Conservation (phyloP, 2,797 vertebrate genomes). For the Acestrorhynchus altus region DNA sequence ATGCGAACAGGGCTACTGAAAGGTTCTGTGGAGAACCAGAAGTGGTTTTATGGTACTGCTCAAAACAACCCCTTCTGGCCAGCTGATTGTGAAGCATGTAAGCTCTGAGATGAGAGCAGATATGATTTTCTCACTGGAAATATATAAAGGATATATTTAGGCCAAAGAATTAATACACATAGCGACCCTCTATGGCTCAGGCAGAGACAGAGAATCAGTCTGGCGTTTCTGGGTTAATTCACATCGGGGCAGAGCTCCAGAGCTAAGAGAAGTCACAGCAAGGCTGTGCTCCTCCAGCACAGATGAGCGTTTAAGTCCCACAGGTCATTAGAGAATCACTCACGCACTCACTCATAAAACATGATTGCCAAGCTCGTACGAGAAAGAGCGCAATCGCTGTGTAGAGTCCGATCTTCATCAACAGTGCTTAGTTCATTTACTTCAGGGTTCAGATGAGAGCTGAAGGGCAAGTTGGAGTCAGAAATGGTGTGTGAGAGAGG, state of each 20-base stretch:
- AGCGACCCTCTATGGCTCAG: slow-evolving; percentile 16
- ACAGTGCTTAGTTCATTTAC: not conserved
- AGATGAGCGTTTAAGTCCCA: slow-evolving; percentile 23
- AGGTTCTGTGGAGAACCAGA: no score
- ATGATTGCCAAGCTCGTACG: slow-evolving; percentile 8
- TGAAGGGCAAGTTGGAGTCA: not conserved
- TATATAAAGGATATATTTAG: slow-evolving; percentile 10
- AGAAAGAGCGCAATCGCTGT: not conserved
- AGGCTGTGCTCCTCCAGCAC: slow-evolving; percentile 4
- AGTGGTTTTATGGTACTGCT: no score
- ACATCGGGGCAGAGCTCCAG: slow-evolving; percentile 38
- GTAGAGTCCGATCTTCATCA: not conserved
- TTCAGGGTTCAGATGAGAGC: not conserved
- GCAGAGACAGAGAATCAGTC: slow-evolving; percentile 50
- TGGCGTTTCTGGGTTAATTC: slow-evolving; percentile 74
- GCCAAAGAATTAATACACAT: slow-evolving; percentile 30
- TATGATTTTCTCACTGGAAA: slow-evolving; percentile 42
- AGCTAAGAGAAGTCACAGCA: slow-evolving; percentile 30
- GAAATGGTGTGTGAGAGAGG: not conserved
- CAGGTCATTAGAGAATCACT: slow-evolving; percentile 28
- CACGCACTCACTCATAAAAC: slow-evolving; percentile 11
- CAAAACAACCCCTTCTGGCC: not conserved
- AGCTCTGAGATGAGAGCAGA: slow-evolving; percentile 24
- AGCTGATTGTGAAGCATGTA: not conserved
- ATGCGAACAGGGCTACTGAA: no score